Conservation (phyloP, 2,113 vertebrate genomes). For the Natator depressus region DNA sequence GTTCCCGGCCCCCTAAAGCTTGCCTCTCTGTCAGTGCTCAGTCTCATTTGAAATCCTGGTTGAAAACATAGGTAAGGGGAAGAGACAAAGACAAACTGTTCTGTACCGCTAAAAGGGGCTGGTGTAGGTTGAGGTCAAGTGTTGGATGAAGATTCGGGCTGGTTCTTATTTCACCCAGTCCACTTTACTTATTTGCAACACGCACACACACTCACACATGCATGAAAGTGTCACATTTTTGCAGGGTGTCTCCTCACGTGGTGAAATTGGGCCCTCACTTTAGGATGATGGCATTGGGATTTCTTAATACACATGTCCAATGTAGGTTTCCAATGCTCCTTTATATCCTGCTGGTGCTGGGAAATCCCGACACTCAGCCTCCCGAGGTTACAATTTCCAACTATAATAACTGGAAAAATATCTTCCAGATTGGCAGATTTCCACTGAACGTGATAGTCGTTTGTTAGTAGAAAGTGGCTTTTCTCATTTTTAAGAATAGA, state of each 20-base stretch:
- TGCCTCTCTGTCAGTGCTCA: background rate
- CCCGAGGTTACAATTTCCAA: background rate
- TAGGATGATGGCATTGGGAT: background rate
- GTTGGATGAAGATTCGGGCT: background rate
- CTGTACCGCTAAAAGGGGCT: background rate
- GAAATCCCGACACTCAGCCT: background rate
- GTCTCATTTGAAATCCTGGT: background rate
- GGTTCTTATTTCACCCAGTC: background rate
- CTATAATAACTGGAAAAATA: background rate
- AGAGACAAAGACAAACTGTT: background rate
- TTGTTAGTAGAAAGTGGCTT: background rate
- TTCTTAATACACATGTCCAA: background rate
- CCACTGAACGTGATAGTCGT: background rate
- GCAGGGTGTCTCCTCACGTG: background rate
- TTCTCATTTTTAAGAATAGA: background rate
- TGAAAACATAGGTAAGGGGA: background rate
- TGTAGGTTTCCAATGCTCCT: background rate
- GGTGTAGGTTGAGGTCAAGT: background rate
- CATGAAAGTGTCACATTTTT: background rate
- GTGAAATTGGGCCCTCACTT: background rate
- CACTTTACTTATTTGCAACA: background rate
- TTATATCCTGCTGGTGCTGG: background rate
- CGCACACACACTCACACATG: background rate
- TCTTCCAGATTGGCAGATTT: background rate
- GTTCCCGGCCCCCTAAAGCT: background rate